Conservation (phyloP, 2,888 invertebrate genomes). For the Ceratothoa steindachneri region DNA sequence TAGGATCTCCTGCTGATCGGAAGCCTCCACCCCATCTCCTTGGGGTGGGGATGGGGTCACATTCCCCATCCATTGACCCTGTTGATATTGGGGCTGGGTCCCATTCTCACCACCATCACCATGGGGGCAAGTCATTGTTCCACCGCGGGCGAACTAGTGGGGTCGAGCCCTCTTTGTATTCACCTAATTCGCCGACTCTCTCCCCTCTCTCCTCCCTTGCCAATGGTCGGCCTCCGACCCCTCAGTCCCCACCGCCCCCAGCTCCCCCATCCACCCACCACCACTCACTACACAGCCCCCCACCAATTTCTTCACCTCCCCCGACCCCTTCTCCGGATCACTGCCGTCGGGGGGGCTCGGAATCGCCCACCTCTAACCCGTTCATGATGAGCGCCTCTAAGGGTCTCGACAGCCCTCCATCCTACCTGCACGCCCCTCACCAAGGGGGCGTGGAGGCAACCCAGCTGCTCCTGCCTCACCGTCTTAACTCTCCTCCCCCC, state of each 20-base stretch:
- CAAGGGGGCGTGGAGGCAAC: constrained; percentile 20
- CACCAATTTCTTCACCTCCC: constrained; percentile 45
- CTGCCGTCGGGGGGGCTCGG: background rate
- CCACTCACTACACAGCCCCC: no score
- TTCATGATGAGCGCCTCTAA: background rate
- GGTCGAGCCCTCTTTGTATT: constrained; percentile 34
- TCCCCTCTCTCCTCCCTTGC: constrained; percentile 32
- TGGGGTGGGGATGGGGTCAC: background rate
- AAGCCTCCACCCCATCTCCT: background rate
- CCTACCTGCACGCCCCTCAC: constrained; percentile 4
- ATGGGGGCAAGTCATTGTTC: background rate
- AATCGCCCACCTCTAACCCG: background rate
- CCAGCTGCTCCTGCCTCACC: constrained; percentile 19
- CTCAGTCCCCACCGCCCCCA: constrained; percentile 40
- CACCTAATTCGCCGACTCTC: constrained; percentile 40
- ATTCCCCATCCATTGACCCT: background rate
- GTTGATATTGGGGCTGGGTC: background rate
- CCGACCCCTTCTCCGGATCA: constrained; percentile 45
- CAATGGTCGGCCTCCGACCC: constrained; percentile 43
- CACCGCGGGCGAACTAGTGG: constrained; percentile 10
- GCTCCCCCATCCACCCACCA: constrained; percentile 23
- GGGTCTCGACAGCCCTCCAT: background rate
- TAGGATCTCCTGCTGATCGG: constrained; percentile 16
- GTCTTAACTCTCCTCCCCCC: constrained; percentile 24
- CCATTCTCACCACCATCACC: background rate